These are phyloP conservation scores for Xylota segnis DNA, from an alignment of 2,888 invertebrate species.

Conservation along the genomic window DNA sequence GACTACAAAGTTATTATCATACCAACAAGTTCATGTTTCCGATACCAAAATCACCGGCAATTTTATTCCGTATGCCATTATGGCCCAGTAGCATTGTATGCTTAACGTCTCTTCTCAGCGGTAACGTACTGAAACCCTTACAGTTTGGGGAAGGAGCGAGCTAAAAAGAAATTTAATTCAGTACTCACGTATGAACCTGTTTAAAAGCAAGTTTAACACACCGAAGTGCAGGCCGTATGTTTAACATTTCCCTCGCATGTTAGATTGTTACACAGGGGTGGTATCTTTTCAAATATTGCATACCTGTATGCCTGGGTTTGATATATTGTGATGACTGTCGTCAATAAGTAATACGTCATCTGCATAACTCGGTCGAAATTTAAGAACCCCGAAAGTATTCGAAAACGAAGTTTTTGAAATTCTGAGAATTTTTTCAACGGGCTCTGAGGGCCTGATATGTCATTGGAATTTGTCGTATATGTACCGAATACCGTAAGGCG, in stretches of 20 bases:
- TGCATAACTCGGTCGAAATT: constrained; percentile 16
- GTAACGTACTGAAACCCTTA: constrained; percentile 7
- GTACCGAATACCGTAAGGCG: neutral
- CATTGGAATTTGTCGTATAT: neutral
- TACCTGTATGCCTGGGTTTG: constrained; percentile 24
- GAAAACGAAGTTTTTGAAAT: neutral
- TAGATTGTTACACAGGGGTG: constrained; percentile 30
- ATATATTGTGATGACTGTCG: neutral
- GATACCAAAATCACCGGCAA: constrained; percentile 76
- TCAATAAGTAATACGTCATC: constrained; percentile 2
- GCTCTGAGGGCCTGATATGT: neutral
- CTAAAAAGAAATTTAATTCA: constrained; percentile 3
- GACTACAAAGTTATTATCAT: neutral
- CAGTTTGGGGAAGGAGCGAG: constrained; percentile 5
- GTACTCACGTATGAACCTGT: neutral
- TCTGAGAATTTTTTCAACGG: neutral
- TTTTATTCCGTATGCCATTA: constrained; percentile 78
- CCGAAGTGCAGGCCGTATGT: constrained; percentile 44
- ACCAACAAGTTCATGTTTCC: constrained; percentile 79
- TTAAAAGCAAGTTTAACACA: neutral
- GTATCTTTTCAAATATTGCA: constrained; percentile 26
- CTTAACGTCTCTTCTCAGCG: constrained; percentile 6
- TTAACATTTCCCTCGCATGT: constrained; percentile 15
- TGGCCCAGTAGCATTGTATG: constrained; percentile 71
- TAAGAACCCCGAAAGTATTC: neutral